Evolutionary conservation across 2,888 invertebrate genomes (phyloP).

Genomic region (Chrysolina haemoptera): DNA sequence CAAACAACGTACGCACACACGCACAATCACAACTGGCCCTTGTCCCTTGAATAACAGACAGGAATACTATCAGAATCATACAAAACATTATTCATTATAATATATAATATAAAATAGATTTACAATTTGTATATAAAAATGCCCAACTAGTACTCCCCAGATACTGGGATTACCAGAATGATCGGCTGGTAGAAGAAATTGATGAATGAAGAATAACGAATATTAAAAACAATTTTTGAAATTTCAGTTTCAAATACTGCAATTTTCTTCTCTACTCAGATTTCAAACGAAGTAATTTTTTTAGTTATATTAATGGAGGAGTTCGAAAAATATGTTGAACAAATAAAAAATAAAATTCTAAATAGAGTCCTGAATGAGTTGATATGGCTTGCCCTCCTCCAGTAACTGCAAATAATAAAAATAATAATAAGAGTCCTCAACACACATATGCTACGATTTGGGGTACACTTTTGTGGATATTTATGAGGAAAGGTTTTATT

Average conservation of each 20-base stretch:
- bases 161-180: conserved; percentile 25
- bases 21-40: conserved; percentile 64
- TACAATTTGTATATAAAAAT: conserved; percentile 62
- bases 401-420: too few relatives aligned
- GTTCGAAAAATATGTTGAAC: too few relatives aligned
- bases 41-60: conserved; percentile 64
- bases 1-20: conserved; percentile 39
- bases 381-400: too few relatives aligned
- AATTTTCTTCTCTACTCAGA: too few relatives aligned
- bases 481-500: too few relatives aligned
- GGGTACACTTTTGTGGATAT: too few relatives aligned
- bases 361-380: too few relatives aligned
- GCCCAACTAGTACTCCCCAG: conserved; percentile 57
- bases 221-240: neutral
- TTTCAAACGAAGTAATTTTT: too few relatives aligned
- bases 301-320: too few relatives aligned
- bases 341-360: too few relatives aligned
- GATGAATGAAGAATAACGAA: neutral
- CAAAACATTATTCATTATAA: conserved; percentile 60
- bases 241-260: too few relatives aligned
- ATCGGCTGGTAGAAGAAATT: conserved; percentile 1
- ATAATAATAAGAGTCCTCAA: neutral
- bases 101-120: conserved; percentile 58
- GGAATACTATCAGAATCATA: conserved; percentile 55
- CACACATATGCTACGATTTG: too few relatives aligned